Evolutionary conservation across 2,888 invertebrate genomes (phyloP).

Genomic region (Molorchus minor): DNA sequence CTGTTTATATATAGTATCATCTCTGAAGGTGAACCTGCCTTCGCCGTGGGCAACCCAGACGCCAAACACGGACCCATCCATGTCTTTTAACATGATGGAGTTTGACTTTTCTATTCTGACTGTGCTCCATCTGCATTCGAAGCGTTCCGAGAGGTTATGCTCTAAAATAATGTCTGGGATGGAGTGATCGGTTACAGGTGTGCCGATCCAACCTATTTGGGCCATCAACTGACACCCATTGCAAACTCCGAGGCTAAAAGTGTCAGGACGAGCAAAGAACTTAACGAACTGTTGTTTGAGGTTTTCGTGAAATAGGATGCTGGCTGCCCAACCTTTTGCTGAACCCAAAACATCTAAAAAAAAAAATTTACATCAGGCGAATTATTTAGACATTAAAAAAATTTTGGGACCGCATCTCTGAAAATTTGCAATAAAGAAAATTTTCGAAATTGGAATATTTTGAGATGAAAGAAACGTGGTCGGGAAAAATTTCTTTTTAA

Average conservation of each 20-base stretch:
- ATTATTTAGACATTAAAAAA: conserved; percentile 2
- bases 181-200: conserved; percentile 52
- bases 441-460: too few relatives aligned
- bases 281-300: conserved; percentile 79
- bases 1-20: conserved; percentile 63
- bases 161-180: conserved; percentile 75
- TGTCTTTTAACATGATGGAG: conserved; percentile 88
- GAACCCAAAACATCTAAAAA: conserved; percentile 89
- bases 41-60: conserved; percentile 84
- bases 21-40: conserved; percentile 77
- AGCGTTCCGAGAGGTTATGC: conserved; percentile 90
- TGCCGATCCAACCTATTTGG: conserved; percentile 88
- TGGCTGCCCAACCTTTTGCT: conserved; percentile 98
- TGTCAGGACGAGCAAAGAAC: conserved; percentile 78
- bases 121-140: conserved; percentile 72
- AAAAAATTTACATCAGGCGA: neutral
- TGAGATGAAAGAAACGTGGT: too few relatives aligned
- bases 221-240: conserved; percentile 98
- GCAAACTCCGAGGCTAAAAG: conserved; percentile 97
- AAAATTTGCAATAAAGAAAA: too few relatives aligned
- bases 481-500: too few relatives aligned
- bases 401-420: too few relatives aligned
- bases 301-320: conserved; percentile 81
- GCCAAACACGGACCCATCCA: conserved; percentile 66
- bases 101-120: conserved; percentile 71